Evolutionary conservation across 2,888 invertebrate genomes (phyloP).

Genomic region (Podotricha telesiphe): DNA sequence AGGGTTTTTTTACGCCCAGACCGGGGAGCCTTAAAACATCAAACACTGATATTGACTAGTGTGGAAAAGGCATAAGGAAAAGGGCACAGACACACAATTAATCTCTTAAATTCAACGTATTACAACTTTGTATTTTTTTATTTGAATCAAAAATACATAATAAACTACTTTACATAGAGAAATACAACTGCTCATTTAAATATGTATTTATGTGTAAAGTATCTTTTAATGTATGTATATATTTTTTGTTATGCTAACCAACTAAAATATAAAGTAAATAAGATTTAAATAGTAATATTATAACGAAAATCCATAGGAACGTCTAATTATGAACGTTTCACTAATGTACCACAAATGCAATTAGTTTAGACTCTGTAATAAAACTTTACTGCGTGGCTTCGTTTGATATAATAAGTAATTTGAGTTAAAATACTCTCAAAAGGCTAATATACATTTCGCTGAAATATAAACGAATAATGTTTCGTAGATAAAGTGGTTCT

Average conservation of each 20-base stretch:
- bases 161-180: too few species aligned
- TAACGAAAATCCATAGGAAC: not conserved
- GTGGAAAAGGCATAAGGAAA: too few species aligned
- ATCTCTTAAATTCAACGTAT: too few species aligned
- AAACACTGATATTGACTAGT: too few species aligned
- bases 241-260: not conserved
- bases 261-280: not conserved
- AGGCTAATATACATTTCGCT: slow-evolving; percentile 23
- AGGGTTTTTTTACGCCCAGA: too few species aligned
- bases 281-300: not conserved
- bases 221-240: not conserved
- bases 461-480: slow-evolving; percentile 28
- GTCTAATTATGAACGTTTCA: not conserved
- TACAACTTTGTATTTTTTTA: not conserved
- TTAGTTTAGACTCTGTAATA: not conserved
- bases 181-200: not conserved
- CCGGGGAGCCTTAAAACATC: too few species aligned
- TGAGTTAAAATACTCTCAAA: slow-evolving; percentile 23
- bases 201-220: not conserved
- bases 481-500: slow-evolving; percentile 32
- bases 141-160: not conserved
- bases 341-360: not conserved
- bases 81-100: too few species aligned
- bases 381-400: not conserved
- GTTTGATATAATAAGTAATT: slow-evolving; percentile 12